Base-by-base conservation (phyloP, 2,888 invertebrate species). In the Luperina testacea region DNA sequence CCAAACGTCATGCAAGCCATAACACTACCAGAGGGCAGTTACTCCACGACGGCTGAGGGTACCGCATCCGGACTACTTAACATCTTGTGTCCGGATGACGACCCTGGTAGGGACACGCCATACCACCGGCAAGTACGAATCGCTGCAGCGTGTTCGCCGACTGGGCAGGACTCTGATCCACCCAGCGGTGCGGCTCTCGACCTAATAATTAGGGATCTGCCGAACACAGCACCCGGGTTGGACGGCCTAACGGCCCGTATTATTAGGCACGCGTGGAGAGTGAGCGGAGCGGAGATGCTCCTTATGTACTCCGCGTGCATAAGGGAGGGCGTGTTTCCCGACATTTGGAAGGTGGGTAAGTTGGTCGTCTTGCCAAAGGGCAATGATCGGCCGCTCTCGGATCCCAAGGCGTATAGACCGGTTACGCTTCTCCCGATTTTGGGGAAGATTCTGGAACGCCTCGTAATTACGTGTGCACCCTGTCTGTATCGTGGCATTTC, bases 381-480 rank as follows among this genome's bases (percentile, higher is more conserved):
- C 11, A 87, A 87, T 20, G 88, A 65, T 24, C 87, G 82, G 64
- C 85, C 88, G 8, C 77, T 79, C 82, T 45, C 45, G 45, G 45
- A 45, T 45, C 45, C 45, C 45, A 45, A 45, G 45, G 45, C 45
- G 11, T 45, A 45, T 1, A 45, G 45, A 45, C 45, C 45, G 11
- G 2, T 45, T 0, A 45, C 45, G 1, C 45, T 45, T 9, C 11
- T 45, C 45, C 45, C 91, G 0, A 73, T 90, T 0, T 57, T 92
- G 20, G 91, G 90, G 0, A 92, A 93, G 42, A 24, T 92, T 0
- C 67, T 92, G 2, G 92, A 93, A 13, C 83, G 87, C 0, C 68
- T 91, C 0, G 77, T 92, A 0, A 2, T 90, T 0, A 0, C 11
- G 0, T 86, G 91, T 38, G 87, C 90, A 0, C 86, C 89, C 0